Conservation (phyloP, 2,888 invertebrate species). For the Drosophila nigricruria region DNA sequence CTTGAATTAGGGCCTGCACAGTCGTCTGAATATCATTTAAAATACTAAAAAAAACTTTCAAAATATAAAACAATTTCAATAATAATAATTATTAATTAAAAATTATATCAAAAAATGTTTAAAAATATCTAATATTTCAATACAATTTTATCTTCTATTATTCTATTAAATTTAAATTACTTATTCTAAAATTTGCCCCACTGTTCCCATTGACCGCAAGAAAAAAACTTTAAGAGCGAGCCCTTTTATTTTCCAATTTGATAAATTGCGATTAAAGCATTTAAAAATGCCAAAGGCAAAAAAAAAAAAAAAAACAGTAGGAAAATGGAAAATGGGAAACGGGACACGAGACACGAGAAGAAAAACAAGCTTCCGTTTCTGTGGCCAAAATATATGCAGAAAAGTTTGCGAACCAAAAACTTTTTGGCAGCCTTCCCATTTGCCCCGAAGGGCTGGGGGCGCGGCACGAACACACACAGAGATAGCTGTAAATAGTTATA, state of each 20-base stretch:
- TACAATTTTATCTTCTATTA: not conserved
- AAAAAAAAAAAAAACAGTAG: not conserved
- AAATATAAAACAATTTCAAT: not conserved
- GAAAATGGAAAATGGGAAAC: conserved; percentile 7
- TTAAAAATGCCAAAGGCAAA: conserved; percentile 44
- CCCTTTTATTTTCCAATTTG: conserved; percentile 73
- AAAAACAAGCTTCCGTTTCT: conserved; percentile 76
- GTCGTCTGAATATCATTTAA: not conserved
- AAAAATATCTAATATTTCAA: not conserved
- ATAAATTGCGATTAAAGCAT: conserved; percentile 81
- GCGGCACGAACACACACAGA: conserved; percentile 27
- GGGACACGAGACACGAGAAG: conserved; percentile 59
- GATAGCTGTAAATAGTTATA: conserved; percentile 12
- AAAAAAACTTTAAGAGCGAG: conserved; percentile 11
- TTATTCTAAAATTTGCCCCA: not conserved
- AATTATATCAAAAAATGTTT: too few species aligned
- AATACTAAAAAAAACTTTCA: not conserved
- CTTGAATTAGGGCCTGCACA: conserved; percentile 57
- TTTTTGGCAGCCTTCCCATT: conserved; percentile 71
- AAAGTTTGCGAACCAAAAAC: conserved; percentile 75
- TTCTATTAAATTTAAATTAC: too few species aligned
- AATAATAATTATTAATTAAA: not conserved
- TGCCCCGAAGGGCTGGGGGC: conserved; percentile 7
- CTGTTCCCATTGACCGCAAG: not conserved
- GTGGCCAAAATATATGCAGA: conserved; percentile 76